Conservation (phyloP, 1,140 invertebrate genomes). For the Drosophila triauraria region DNA sequence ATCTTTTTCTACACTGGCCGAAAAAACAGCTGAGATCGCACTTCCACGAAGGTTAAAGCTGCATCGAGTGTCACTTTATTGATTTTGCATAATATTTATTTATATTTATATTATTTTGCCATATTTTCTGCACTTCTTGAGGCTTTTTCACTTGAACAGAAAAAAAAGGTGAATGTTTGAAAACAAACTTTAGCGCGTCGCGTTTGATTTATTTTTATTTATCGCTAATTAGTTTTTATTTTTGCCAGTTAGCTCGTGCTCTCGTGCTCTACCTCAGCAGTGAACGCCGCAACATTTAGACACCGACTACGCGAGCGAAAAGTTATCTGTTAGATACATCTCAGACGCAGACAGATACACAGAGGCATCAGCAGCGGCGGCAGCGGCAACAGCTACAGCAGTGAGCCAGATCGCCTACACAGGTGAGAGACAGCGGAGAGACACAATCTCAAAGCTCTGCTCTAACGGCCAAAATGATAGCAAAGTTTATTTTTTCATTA, state of each 20-base stretch:
- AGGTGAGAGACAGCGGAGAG: conserved; percentile 23
- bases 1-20: conserved; percentile 32
- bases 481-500: conserved; percentile 49
- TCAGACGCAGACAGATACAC: conserved; percentile 30
- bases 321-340: conserved; percentile 49
- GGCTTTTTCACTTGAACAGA: conserved; percentile 35
- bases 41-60: conserved; percentile 16
- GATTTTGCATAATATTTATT: conserved; percentile 7
- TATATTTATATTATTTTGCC: background rate
- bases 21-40: conserved; percentile 19
- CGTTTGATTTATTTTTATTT: conserved; percentile 19
- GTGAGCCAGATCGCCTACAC: conserved; percentile 51
- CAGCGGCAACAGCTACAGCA: background rate
- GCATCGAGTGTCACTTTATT: conserved; percentile 5
- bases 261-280: conserved; percentile 23
- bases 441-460: conserved; percentile 29
- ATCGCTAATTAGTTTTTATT: conserved; percentile 12
- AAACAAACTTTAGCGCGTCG: conserved; percentile 19
- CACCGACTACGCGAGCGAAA: conserved; percentile 27
- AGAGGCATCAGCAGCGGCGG: conserved; percentile 9
- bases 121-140: conserved; percentile 21
- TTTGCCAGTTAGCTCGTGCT: background rate
- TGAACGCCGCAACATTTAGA: conserved; percentile 27
- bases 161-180: conserved; percentile 23
- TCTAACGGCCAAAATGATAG: conserved; percentile 49